Percentiles rank a stretch among this genome's conserved stretches.
Evolutionary conservation across 2,797 vertebrate genomes (phyloP).

Genomic region (Aldrovandia affinis): DNA sequence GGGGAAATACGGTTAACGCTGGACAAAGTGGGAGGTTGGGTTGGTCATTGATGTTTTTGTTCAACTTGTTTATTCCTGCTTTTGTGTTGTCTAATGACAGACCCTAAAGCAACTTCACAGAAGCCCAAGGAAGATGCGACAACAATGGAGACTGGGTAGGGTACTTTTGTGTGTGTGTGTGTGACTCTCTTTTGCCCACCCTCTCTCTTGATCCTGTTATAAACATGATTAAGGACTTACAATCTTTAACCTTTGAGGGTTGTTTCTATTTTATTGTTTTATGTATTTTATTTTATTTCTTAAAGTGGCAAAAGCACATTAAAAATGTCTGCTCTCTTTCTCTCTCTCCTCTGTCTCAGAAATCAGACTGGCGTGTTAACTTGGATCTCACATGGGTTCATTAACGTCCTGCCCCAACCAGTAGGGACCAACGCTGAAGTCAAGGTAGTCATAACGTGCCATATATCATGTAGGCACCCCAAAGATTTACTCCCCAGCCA

Average conservation of each 20-base stretch:
- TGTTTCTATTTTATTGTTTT: background rate
- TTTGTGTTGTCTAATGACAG: slow-evolving; percentile 1
- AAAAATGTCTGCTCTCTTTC: background rate
- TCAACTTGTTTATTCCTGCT: background rate
- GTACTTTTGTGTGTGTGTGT: slow-evolving; percentile 20
- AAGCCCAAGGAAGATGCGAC: slow-evolving; percentile 45
- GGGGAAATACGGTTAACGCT: background rate
- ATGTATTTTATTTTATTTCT: background rate
- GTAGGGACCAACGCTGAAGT: slow-evolving; percentile 23
- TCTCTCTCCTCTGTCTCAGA: slow-evolving; percentile 43
- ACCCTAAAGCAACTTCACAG: slow-evolving; percentile 16
- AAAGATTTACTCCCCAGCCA: background rate
- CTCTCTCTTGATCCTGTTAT: background rate
- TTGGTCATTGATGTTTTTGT: background rate
- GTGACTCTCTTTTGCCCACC: background rate
- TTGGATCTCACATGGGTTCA: slow-evolving; percentile 64
- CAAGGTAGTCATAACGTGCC: slow-evolving; percentile 34
- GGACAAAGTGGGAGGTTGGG: background rate
- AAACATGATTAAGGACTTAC: background rate
- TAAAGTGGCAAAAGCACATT: background rate
- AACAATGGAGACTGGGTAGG: slow-evolving; percentile 48
- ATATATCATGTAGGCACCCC: background rate
- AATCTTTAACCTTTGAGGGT: background rate
- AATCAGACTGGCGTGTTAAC: slow-evolving; percentile 57
- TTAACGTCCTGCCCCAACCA: slow-evolving; percentile 66